phyloP scores from a whole-genome alignment of 1,140 invertebrate genomes.

The Ostrea denselamellosa region DNA sequence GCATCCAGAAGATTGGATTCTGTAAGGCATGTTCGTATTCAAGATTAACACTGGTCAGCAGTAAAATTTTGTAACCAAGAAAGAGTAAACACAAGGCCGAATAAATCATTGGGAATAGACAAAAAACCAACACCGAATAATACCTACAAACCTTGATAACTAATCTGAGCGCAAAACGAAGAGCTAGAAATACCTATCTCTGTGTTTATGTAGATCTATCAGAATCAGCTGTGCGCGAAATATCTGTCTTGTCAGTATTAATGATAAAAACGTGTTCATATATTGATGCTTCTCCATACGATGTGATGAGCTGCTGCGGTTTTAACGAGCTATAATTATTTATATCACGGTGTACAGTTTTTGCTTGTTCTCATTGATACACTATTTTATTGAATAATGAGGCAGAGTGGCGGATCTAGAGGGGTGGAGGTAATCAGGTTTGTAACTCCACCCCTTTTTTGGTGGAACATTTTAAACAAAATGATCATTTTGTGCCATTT shows the following conservation, averaged over 20 bases:
- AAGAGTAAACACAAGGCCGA: background rate
- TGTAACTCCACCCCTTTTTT: too few relatives aligned
- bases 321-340: too few relatives aligned
- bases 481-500: too few relatives aligned
- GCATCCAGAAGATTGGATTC: too few relatives aligned
- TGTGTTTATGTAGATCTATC: background rate
- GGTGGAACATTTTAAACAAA: too few relatives aligned
- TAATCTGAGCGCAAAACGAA: background rate
- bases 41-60: too few relatives aligned
- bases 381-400: background rate
- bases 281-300: background rate
- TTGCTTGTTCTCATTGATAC: background rate
- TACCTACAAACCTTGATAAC: background rate
- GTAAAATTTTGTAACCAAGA: too few relatives aligned
- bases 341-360: too few relatives aligned
- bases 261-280: constrained; percentile 34
- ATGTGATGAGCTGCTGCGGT: too few relatives aligned
- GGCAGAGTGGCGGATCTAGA: background rate
- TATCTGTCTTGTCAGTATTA: background rate
- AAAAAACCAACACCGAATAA: background rate
- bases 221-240: background rate
- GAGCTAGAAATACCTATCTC: background rate
- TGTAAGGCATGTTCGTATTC: too few relatives aligned
- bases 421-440: too few relatives aligned
- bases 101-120: background rate